These are phyloP conservation scores for Scortum barcoo DNA, from an alignment of 2,113 vertebrate genomes.

Conservation along the genomic window DNA sequence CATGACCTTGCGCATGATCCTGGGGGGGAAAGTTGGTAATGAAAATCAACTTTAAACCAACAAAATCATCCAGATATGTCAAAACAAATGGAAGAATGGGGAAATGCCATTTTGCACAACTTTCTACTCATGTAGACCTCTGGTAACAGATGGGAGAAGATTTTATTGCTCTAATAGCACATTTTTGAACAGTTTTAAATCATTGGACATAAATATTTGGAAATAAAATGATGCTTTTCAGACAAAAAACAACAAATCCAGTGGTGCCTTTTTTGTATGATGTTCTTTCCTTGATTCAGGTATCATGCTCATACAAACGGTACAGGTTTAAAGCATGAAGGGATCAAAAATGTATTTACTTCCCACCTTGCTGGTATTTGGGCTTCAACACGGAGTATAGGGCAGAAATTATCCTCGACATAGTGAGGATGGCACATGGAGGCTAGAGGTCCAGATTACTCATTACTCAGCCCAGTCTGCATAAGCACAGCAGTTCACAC, in stretches of 20 bases:
- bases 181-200: no score
- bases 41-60: neutral
- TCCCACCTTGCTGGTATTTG: neutral
- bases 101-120: no score
- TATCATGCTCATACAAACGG: neutral
- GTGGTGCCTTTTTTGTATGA: no score
- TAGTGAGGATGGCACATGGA: neutral
- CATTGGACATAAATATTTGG: no score
- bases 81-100: no score
- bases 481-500: neutral
- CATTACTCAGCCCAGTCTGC: no score
- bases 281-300: neutral
- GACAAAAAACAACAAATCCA: no score
- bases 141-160: no score
- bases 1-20: conserved; percentile 99
- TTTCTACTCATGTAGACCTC: no score
- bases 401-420: neutral
- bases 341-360: neutral
- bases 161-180: no score
- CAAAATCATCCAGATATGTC: neutral
- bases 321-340: neutral
- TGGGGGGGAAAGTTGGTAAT: conserved; percentile 59
- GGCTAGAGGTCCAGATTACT: neutral
- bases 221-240: no score
- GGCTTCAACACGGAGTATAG: neutral